A percentile compares a stretch with the other conserved stretches of the same genome.
phyloP scores from a whole-genome alignment of 2,797 vertebrate genomes.

The Thamnophis elegans region DNA sequence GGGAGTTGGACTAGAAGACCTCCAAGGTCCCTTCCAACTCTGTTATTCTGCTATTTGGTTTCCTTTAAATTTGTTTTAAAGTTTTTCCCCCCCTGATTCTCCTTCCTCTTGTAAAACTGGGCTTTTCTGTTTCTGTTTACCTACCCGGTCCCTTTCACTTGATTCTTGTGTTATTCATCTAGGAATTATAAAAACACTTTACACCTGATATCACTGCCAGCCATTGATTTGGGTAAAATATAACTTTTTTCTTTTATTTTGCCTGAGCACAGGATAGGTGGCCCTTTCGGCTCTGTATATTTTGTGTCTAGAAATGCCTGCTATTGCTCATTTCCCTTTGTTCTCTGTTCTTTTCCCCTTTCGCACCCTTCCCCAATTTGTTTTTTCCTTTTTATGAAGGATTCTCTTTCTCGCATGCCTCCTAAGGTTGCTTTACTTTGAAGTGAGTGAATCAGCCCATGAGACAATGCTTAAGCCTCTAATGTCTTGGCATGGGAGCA shows the following conservation, averaged over 20 bases:
- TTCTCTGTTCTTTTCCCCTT: background rate
- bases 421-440: background rate
- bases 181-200: background rate
- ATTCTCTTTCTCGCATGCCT: background rate
- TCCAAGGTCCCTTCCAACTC: no score
- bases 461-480: background rate
- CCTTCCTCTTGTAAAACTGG: background rate
- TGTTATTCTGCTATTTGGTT: background rate
- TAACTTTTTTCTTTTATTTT: background rate
- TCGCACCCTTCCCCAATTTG: background rate
- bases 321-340: constrained; percentile 1
- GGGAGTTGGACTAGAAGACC: no score
- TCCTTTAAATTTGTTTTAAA: background rate
- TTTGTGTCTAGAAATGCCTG: background rate
- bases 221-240: background rate
- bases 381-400: background rate
- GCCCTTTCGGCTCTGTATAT: background rate
- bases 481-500: background rate
- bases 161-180: background rate
- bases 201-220: background rate
- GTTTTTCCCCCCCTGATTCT: no score
- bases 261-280: background rate
- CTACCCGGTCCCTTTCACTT: constrained; percentile 34
- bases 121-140: constrained; percentile 41
- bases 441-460: background rate